Base-by-base conservation (phyloP, 2,797 vertebrate species). In the Darevskia nairensis region DNA sequence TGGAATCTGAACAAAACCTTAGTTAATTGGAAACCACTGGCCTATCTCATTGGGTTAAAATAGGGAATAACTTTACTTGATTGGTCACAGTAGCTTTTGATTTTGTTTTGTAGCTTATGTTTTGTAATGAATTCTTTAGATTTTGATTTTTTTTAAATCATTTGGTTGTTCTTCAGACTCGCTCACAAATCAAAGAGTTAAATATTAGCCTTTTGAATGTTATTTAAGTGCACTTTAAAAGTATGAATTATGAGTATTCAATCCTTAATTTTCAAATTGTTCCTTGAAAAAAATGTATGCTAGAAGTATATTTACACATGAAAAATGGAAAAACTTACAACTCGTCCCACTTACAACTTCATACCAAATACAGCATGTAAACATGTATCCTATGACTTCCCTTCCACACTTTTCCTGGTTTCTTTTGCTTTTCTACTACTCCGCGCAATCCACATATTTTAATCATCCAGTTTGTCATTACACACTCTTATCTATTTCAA, bases 31-130 rank as follows among this genome's bases (percentile, higher is more conserved):
- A 89, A 84, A 8, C 44, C 80, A 85, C 76, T 86, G 86, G 72
- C 83, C 90, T 89, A 88, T 76, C 44, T 91, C 83, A 55, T 3
- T 0, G 0, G 84, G 7, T 4, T 84, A 84, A 75, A 84, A n/a
- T n/a, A 69, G 82, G 81, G 39, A 83, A 46, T 23, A 69, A 83
- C 29, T 46, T 50, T 71, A 83, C 71, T 50, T 50, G 55, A 21
- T 86, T 41, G 76, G 92, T 55, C 83, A 92, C 61, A 89, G 66
- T 89, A 92, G 89, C 78, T 93, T 68, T 81, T 68, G 79, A 84
- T 66, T 84, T 92, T 87, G 85, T 92, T 77, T 50, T 21, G 9
- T 46, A 59, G 32, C 46, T 13, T 86, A 1, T 55, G 59, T 69
- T 80, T 86, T 86, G 82, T 46, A 90, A 86, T 59, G 44, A 88